Evolutionary conservation across 2,888 invertebrate species (phyloP), one percentile per base, ranked within the genome.

Genomic region (Drosophila meridionalis): DNA sequence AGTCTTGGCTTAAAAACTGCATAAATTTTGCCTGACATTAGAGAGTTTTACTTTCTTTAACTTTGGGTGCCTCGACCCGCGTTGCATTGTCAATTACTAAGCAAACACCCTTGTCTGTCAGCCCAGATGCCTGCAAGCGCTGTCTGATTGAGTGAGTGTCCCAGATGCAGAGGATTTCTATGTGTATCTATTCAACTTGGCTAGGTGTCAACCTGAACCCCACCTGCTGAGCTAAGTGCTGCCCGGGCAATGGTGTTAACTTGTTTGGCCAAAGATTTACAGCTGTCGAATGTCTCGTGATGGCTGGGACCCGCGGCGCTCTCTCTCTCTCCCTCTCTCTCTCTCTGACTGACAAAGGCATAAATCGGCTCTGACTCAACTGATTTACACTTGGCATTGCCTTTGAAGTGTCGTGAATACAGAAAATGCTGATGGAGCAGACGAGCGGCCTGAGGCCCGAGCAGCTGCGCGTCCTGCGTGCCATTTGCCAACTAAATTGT

Each of bases 221-320:
- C 57, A 34, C 11, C 34, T 28, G 42, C 42, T 42, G 40, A 2
- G 40, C 40, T 9, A 7, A 42, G 42, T 42, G 20, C 30, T 26
- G 26, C 38, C 43, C 36, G 50, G 42, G 48, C 71, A 59, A 56
- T 76, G 82, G 75, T 82, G 85, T 85, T 85, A 85, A 89, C 85
- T 87, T 83, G 82, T 78, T 89, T 88, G 74, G 76, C 75, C 78
- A 80, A 80, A 76, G 86, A 88, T 80, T 86, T 86, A 78, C 76
- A 81, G 75, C 76, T 82, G 83, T 76, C 82, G 75, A 72, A 69
- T 78, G 71, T 67, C 69, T 73, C 50, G 42, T 5, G 34, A 20
- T 34, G 36, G 12, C 20, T 43, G 7, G 28, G 30, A 20, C 40
- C n/a, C 26, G 26, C 48, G 28, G 42, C 9, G 11, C 12, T 28